phyloP scores from a whole-genome alignment of 2,888 invertebrate species.

The Lucinisca nassula region DNA sequence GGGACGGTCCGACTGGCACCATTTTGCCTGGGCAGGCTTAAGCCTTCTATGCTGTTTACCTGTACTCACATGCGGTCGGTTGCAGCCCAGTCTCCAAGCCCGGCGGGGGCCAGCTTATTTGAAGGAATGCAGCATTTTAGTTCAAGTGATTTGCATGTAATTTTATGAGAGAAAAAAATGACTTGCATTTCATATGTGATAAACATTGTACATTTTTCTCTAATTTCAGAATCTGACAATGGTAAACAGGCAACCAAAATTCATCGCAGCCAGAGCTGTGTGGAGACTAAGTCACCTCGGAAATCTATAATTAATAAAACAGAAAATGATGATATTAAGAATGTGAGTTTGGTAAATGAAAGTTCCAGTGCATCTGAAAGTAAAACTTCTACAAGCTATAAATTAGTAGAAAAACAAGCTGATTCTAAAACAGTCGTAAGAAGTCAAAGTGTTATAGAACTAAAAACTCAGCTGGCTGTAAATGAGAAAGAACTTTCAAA shows the following conservation, averaged over 20 bases:
- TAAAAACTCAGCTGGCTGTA: not conserved
- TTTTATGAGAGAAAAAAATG: too few species aligned
- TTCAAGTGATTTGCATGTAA: too few species aligned
- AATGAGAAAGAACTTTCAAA: not conserved
- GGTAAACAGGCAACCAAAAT: not conserved
- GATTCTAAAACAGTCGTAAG: not conserved
- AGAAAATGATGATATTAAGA: not conserved
- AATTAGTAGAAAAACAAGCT: not conserved
- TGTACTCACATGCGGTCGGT: too few species aligned
- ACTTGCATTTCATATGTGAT: too few species aligned
- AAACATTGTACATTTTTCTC: too few species aligned
- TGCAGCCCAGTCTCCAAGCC: too few species aligned
- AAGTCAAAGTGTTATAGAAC: not conserved
- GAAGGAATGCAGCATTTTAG: too few species aligned
- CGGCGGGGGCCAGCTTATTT: too few species aligned
- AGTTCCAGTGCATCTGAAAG: not conserved
- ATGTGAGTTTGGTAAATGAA: not conserved
- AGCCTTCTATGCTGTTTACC: too few species aligned
- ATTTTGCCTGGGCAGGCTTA: too few species aligned
- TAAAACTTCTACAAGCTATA: not conserved
- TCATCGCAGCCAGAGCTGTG: not conserved
- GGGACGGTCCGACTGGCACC: too few species aligned
- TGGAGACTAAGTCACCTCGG: not conserved
- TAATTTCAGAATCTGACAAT: not conserved
- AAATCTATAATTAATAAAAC: not conserved